Evolutionary conservation across 2,113 vertebrate genomes (phyloP).

Genomic region (Nettapus auritus): DNA sequence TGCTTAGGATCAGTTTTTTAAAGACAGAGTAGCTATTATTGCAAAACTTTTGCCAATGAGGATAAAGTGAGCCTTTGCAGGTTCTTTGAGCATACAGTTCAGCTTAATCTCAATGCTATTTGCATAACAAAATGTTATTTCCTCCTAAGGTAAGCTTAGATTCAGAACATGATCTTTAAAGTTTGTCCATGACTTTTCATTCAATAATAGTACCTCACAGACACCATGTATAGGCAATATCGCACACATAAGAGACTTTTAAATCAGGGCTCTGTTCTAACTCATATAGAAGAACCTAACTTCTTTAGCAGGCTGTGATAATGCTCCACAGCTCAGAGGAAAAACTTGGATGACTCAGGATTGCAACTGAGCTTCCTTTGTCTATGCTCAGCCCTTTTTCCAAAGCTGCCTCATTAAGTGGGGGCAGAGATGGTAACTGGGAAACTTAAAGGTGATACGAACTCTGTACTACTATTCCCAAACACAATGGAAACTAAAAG

Average conservation of each 20-base stretch:
- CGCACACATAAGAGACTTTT: not conserved
- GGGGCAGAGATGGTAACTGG: not conserved
- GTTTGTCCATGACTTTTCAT: not conserved
- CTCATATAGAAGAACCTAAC: not conserved
- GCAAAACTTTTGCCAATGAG: not conserved
- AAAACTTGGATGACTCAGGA: not conserved
- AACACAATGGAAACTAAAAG: not conserved
- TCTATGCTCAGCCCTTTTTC: not conserved
- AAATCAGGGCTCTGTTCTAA: not conserved
- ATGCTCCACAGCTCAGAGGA: not conserved
- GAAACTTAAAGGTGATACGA: not conserved
- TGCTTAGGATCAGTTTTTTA: constrained; percentile 47
- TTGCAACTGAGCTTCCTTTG: not conserved
- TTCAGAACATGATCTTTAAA: constrained; percentile 14
- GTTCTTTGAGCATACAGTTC: not conserved
- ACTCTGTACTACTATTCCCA: not conserved
- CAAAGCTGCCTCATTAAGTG: not conserved
- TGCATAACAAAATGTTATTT: not conserved
- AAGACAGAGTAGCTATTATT: constrained; percentile 8
- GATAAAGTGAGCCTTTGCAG: not conserved
- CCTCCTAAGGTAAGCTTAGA: not conserved
- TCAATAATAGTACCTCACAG: not conserved
- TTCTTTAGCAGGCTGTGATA: not conserved
- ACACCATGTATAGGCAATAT: not conserved
- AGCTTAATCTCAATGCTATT: constrained; percentile 25